phyloP scores from a whole-genome alignment of 2,888 invertebrate species.

The Physocephala rufipes region DNA sequence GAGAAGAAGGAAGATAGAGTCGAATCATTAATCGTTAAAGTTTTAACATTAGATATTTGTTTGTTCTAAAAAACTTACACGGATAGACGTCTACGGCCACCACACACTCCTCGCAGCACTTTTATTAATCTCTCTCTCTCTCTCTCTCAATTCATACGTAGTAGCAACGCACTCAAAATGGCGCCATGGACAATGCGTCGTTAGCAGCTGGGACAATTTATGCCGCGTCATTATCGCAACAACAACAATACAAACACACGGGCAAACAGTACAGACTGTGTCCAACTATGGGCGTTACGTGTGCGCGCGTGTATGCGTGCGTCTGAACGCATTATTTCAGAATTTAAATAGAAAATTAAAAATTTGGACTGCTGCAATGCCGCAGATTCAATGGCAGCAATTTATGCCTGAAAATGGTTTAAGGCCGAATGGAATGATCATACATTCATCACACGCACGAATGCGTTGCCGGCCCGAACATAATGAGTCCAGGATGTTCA shows the following conservation, averaged over 20 bases:
- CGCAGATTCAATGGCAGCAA: not conserved
- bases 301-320: not conserved
- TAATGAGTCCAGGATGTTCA: slow-evolving; percentile 2
- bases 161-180: not conserved
- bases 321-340: not conserved
- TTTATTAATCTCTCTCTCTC: too few species aligned
- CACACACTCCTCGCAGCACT: not conserved
- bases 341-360: slow-evolving; percentile 25
- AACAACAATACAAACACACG: not conserved
- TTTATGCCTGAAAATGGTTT: slow-evolving; percentile 15
- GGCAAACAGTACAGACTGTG: not conserved
- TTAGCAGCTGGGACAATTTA: not conserved
- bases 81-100: not conserved
- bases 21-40: too few species aligned
- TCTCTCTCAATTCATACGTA: too few species aligned
- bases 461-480: too few species aligned
- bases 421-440: too few species aligned
- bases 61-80: not conserved
- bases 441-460: slow-evolving; percentile 14
- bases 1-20: not conserved
- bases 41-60: not conserved
- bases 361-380: slow-evolving; percentile 5
- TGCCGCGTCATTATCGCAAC: not conserved
- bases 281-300: not conserved
- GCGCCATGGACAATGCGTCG: slow-evolving; percentile 9